These are phyloP conservation scores for Drepana falcataria DNA, from an alignment of 2,888 invertebrate species.

Conservation along the genomic window DNA sequence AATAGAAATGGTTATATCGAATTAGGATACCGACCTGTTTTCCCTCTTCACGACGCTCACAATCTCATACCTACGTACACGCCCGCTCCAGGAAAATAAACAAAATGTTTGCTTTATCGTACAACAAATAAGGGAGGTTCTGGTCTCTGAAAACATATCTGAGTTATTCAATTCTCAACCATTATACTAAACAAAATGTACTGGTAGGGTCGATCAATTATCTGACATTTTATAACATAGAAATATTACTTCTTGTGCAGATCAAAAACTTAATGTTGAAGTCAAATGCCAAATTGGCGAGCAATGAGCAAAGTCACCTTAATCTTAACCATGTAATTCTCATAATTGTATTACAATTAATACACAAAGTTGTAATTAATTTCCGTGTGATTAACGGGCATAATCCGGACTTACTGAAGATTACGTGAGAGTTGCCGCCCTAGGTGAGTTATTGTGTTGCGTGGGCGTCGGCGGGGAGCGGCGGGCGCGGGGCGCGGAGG, in stretches of 20 bases:
- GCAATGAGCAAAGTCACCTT: slow-evolving; percentile 20
- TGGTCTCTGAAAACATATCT: background rate
- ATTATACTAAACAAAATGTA: background rate
- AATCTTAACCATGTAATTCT: slow-evolving; percentile 56
- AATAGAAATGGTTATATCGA: slow-evolving; percentile 71
- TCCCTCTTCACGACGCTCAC: slow-evolving; percentile 42
- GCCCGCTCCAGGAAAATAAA: slow-evolving; percentile 23
- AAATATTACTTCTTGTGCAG: background rate
- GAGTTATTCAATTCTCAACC: too few relatives aligned
- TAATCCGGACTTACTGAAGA: slow-evolving; percentile 76
- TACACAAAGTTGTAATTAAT: slow-evolving; percentile 78
- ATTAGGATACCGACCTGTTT: slow-evolving; percentile 63
- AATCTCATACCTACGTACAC: slow-evolving; percentile 26
- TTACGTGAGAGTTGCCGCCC: slow-evolving; percentile 67
- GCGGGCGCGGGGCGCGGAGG: slow-evolving; percentile 22
- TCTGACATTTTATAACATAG: too few relatives aligned
- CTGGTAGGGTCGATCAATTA: background rate
- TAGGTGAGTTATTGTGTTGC: slow-evolving; percentile 71
- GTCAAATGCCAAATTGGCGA: slow-evolving; percentile 14
- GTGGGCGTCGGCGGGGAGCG: slow-evolving; percentile 43
- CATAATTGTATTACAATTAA: slow-evolving; percentile 76
- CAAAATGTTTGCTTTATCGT: slow-evolving; percentile 30
- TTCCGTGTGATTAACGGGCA: slow-evolving; percentile 76
- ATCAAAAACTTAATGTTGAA: background rate
- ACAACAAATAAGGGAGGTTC: slow-evolving; percentile 10